Evolutionary conservation across 1,140 invertebrate species (phyloP).

Genomic region (Anastrepha obliqua): DNA sequence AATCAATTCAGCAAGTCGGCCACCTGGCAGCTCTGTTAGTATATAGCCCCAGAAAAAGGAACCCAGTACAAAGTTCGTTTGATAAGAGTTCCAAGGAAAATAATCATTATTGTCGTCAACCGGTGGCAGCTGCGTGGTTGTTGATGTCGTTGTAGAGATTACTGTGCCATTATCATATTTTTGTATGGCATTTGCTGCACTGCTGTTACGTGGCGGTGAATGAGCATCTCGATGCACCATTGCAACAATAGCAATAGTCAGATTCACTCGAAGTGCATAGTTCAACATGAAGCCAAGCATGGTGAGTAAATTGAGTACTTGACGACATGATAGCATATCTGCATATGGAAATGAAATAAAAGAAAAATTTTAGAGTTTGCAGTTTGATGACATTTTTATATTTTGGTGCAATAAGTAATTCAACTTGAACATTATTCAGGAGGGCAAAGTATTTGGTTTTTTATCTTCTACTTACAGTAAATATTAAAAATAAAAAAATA

Average conservation of each 20-base stretch:
- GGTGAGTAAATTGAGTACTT: constrained; percentile 88
- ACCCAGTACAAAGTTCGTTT: constrained; percentile 87
- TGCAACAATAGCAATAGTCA: constrained; percentile 91
- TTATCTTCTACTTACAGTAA: too few species aligned
- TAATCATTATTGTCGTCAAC: constrained; percentile 68
- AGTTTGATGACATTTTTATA: too few species aligned
- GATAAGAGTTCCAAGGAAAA: constrained; percentile 82
- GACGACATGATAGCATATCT: constrained; percentile 84
- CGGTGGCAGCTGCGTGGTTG: constrained; percentile 35
- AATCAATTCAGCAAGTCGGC: constrained; percentile 86
- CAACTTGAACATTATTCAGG: too few species aligned
- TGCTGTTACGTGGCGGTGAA: constrained; percentile 64
- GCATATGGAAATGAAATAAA: constrained; percentile 24
- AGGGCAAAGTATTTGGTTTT: too few species aligned
- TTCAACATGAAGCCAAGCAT: constrained; percentile 91
- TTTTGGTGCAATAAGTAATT: too few species aligned
- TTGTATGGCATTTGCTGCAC: constrained; percentile 50
- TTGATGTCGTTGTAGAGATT: not conserved
- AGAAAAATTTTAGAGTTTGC: not conserved
- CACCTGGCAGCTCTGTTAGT: constrained; percentile 88
- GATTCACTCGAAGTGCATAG: constrained; percentile 90
- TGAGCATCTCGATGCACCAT: constrained; percentile 79
- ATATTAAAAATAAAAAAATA: too few species aligned
- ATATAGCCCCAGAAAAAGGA: constrained; percentile 95
- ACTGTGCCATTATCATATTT: constrained; percentile 15